These are phyloP conservation scores for Nomada flava DNA, from an alignment of 2,888 invertebrate genomes.

Conservation along the genomic window DNA sequence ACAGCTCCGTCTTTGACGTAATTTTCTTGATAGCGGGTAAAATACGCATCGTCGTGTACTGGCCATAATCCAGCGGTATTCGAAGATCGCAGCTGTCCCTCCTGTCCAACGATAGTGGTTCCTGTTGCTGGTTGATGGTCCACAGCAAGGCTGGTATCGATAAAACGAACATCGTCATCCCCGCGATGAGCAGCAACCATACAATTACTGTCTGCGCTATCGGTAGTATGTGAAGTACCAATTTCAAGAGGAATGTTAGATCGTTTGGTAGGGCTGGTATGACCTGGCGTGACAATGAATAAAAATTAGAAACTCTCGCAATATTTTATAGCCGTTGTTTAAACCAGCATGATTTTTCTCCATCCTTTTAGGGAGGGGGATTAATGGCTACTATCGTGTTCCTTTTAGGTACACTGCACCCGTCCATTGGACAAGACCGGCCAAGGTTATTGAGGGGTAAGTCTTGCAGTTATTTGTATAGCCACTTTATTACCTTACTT, in stretches of 20 bases:
- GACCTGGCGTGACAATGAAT: constrained; percentile 66
- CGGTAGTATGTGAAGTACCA: constrained; percentile 76
- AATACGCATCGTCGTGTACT: constrained; percentile 80
- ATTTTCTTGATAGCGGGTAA: constrained; percentile 81
- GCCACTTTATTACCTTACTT: not conserved
- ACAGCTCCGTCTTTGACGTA: constrained; percentile 80
- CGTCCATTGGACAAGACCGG: not conserved
- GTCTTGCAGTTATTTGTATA: not conserved
- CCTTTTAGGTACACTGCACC: too few relatives aligned
- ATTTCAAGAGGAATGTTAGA: constrained; percentile 68
- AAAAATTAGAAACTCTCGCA: not conserved
- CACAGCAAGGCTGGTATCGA: constrained; percentile 77
- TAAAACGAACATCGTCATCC: constrained; percentile 73
- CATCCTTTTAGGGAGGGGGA: not conserved
- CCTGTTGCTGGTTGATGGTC: constrained; percentile 77
- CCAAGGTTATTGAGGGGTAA: not conserved
- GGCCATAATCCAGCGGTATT: constrained; percentile 81
- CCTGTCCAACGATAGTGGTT: constrained; percentile 70
- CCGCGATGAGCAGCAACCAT: constrained; percentile 74
- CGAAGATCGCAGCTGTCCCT: constrained; percentile 79
- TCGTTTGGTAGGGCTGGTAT: constrained; percentile 71
- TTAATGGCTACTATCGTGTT: not conserved
- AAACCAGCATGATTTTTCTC: too few relatives aligned
- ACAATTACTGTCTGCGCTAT: constrained; percentile 75
- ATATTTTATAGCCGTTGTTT: too few relatives aligned